phyloP scores from a whole-genome alignment of 2,888 invertebrate species.

The Seira ritae region DNA sequence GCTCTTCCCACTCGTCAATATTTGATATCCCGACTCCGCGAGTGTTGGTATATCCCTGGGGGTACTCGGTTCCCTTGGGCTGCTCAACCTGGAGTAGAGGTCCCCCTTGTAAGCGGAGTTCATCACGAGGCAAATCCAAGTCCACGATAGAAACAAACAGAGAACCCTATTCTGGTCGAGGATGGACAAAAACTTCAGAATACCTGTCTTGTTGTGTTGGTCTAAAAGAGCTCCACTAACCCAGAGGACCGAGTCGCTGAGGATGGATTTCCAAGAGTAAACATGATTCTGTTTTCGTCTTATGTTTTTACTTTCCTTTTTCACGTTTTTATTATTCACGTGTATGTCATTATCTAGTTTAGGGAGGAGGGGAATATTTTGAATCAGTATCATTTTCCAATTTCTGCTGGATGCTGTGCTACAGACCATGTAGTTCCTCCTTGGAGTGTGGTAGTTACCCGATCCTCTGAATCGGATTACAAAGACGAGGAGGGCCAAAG shows the following conservation, averaged over 20 bases:
- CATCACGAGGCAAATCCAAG: slow-evolving; percentile 10
- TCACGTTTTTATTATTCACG: no score
- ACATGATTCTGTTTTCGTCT: no score
- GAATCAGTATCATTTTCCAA: not conserved
- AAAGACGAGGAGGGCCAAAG: not conserved
- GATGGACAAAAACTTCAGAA: not conserved
- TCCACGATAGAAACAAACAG: slow-evolving; percentile 4
- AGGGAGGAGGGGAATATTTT: not conserved
- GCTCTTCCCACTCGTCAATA: not conserved
- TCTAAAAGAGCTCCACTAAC: slow-evolving; percentile 18
- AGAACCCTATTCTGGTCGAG: not conserved
- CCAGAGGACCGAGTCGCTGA: not conserved
- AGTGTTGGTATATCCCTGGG: slow-evolving; percentile 4
- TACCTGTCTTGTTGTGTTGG: not conserved
- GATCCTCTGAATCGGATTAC: not conserved
- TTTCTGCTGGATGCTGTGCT: not conserved
- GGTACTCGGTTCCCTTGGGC: not conserved
- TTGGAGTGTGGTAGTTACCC: not conserved
- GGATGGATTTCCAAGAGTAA: not conserved
- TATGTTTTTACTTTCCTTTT: no score
- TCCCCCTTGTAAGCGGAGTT: slow-evolving; percentile 20
- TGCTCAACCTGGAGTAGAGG: slow-evolving; percentile 10
- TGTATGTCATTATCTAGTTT: no score
- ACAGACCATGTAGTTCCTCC: not conserved
- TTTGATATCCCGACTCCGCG: not conserved